These are phyloP conservation scores for Drosophila pseudoananassae DNA, from an alignment of 1,140 invertebrate genomes.

Conservation along the genomic window DNA sequence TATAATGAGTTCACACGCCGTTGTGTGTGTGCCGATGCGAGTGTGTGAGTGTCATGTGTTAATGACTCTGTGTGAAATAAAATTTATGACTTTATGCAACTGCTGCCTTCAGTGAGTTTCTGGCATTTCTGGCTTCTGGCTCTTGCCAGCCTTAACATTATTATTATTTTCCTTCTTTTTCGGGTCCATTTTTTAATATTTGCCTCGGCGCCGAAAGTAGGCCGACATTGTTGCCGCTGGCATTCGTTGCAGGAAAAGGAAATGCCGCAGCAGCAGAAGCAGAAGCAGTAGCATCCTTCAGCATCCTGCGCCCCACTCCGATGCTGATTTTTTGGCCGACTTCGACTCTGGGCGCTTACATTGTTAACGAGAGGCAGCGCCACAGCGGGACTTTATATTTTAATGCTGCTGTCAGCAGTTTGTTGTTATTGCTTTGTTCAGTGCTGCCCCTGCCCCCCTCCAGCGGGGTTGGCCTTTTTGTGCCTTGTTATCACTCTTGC, in stretches of 20 bases:
- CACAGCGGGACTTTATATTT: slow-evolving; percentile 77
- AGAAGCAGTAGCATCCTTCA: slow-evolving; percentile 28
- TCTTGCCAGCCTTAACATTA: slow-evolving; percentile 52
- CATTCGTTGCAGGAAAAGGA: slow-evolving; percentile 76
- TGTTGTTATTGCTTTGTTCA: slow-evolving; percentile 78
- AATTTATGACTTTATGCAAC: slow-evolving; percentile 82
- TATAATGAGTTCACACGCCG: slow-evolving; percentile 80
- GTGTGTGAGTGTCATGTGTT: slow-evolving; percentile 76
- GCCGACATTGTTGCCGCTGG: slow-evolving; percentile 81
- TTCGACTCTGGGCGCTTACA: slow-evolving; percentile 74
- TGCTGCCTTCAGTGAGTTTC: slow-evolving; percentile 56
- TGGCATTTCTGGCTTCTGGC: slow-evolving; percentile 14
- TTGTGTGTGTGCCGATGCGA: slow-evolving; percentile 25
- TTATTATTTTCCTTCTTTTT: slow-evolving; percentile 54
- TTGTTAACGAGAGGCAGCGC: slow-evolving; percentile 73
- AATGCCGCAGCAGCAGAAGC: slow-evolving; percentile 69
- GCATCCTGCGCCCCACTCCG: slow-evolving; percentile 14
- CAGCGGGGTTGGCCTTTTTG: slow-evolving; percentile 1
- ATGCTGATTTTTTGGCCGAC: slow-evolving; percentile 54
- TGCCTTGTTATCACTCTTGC: slow-evolving; percentile 41
- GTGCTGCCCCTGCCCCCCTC: slow-evolving; percentile 7
- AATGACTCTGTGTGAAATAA: slow-evolving; percentile 82
- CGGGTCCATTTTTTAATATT: slow-evolving; percentile 73
- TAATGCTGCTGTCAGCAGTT: slow-evolving; percentile 80
- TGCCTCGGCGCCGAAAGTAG: slow-evolving; percentile 69